phyloP scores from a whole-genome alignment of 1,140 invertebrate species.

The Pollicipes pollicipes region DNA sequence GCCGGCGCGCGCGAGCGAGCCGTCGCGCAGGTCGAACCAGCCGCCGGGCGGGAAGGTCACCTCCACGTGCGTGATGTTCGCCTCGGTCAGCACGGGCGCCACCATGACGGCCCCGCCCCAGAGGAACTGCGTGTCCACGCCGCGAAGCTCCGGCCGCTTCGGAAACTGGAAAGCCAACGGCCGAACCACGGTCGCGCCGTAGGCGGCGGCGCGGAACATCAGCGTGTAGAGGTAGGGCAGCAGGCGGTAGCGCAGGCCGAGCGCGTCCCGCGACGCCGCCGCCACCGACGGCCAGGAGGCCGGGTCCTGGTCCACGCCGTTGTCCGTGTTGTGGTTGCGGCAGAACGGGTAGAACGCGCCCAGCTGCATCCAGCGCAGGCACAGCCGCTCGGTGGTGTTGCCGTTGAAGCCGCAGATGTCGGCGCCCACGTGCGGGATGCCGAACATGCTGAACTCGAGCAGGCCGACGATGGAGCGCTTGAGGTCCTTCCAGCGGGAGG shows the following conservation, averaged over 20 bases:
- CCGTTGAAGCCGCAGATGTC: constrained; percentile 78
- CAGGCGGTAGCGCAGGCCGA: constrained; percentile 29
- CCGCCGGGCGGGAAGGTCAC: constrained; percentile 17
- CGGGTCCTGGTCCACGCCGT: constrained; percentile 22
- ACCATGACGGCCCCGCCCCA: constrained; percentile 57
- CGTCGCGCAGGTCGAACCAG: constrained; percentile 20
- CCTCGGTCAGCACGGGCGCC: constrained; percentile 48
- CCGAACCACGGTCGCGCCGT: constrained; percentile 10
- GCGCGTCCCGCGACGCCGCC: constrained; percentile 20
- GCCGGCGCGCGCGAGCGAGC: constrained; percentile 9
- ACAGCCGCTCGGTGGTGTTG: constrained; percentile 51
- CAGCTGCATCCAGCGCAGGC: constrained; percentile 60
- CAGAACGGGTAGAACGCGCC: constrained; percentile 59
- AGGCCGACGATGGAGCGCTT: constrained; percentile 39
- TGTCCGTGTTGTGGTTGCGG: constrained; percentile 22
- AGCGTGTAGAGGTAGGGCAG: constrained; percentile 34
- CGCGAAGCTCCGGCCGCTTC: neutral
- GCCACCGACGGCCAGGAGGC: constrained; percentile 19
- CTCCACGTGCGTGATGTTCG: constrained; percentile 15
- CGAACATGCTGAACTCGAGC: constrained; percentile 37
- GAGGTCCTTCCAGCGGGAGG: constrained; percentile 48
- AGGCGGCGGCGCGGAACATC: constrained; percentile 22
- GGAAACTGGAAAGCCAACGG: constrained; percentile 13
- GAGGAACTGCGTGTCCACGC: constrained; percentile 58
- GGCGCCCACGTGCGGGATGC: constrained; percentile 65